Evolutionary conservation across 92 coral and sea anemone species (phyloP), one percentile per base, ranked within the genome.

Genomic region (Porites divaricata): DNA sequence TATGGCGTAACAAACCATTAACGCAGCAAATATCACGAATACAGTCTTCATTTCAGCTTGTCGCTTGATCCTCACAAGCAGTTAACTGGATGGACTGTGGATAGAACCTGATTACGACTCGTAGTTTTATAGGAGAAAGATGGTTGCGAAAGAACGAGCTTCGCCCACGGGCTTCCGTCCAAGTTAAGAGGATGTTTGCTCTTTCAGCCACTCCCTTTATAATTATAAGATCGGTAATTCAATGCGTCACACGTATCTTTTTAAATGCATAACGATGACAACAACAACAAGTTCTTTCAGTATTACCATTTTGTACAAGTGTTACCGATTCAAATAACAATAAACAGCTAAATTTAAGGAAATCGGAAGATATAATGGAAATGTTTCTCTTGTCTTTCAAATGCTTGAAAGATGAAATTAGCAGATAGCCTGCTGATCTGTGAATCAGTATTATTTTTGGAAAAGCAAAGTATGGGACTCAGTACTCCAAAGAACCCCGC

Each of bases 391-490:
- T 6, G 45, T 35, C 45, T 35, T 35, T 35, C 6, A 35, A 35
- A 35, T 35, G 45, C 6, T 35, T 35, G 45, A 35, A 35, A 35
- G 45, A 35, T 35, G 45, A 35, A 35, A 35, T 35, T 35, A 35
- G 45, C 6, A 35, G 45, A 35, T 35, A 4, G 6, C 45, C 6
- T 35, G 45, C 45, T 35, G 45, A 35, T 35, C 3, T 35, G 45
- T 35, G 45, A 35, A 35, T 35, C 45, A 35, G 45, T 35, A 4
- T 35, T n/a, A n/a, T n/a, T 72, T 92, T 94, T 84, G 98, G 98
- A 68, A 92, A 89, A 24, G 95, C 84, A 35, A 62, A 64, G 19
- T 95, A 94, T 80, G 98, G 98, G 23, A 94, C 98, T 8, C 87
- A 85, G 80, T 94, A 95, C 64, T 80, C 86, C 17, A 81, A 90